Base-by-base conservation (phyloP, 2,797 vertebrate species). In the Phyllotis vaccarum region DNA sequence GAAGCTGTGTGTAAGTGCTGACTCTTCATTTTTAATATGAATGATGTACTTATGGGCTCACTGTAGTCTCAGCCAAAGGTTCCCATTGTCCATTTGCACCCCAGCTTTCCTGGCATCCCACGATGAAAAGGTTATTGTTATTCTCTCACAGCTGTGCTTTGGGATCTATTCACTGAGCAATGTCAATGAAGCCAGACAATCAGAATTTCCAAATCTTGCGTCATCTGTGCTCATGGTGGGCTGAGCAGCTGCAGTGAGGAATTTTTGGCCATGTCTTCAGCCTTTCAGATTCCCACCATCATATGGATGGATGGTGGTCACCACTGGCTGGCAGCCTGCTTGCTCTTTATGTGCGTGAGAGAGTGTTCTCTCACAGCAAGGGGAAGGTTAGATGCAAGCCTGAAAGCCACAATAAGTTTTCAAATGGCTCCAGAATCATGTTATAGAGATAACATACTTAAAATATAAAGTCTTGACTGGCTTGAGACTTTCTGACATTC, bases 101-200 rank as follows among this genome's bases (percentile, higher is more conserved):
- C 43, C 54, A 87, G 66, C n/a, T 78, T 85, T 78, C 92, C 91
- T 89, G 95, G 95, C 92, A 96, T 97, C 96, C 95, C 94, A 91
- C 64, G 54, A 96, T 97, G 93, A 97, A 98, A 98, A 97, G 95
- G 66, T 92, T 54, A 46, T 96, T 97, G 94, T 97, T 79, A 90
- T 90, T 89, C 66, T 56, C 80, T 96, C 78, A 76, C 83, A 97
- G 96, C 92, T 97, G 93, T 89, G 89, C 79, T 46, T 86, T 78
- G 90, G 95, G 29, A 1, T 94, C 96, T 96, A 97, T 64, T 93
- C 92, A 96, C n/a, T 94, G 83, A 97, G 89, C 81, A 97, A 98
- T 95, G 91, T 95, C 95, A 58, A 14, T 91, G 82, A 93, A 93
- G 93, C 94, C 94, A 93, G 96, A 94, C 83, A 95, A 96, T 89